Conservation (phyloP, 1,140 invertebrate species). For the Pachypeltis micranthus region DNA sequence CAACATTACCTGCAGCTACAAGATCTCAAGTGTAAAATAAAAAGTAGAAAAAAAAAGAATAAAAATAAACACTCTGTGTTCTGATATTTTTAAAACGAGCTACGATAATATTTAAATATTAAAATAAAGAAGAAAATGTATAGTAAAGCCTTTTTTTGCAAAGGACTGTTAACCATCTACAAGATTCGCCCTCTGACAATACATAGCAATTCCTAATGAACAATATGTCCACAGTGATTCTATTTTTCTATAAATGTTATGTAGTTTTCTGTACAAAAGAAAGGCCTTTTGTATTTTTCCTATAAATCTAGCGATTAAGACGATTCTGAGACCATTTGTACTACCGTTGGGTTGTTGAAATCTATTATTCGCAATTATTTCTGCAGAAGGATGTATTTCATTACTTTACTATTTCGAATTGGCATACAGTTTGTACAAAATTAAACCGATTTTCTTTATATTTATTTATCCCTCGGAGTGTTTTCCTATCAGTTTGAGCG, state of each 20-base stretch:
- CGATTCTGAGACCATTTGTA: slow-evolving; percentile 18
- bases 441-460: no score
- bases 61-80: no score
- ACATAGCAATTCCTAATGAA: neutral
- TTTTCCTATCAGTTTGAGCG: no score
- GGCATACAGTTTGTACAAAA: neutral
- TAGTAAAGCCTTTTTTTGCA: neutral
- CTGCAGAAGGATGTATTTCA: slow-evolving; percentile 14
- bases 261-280: slow-evolving; percentile 17
- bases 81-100: neutral
- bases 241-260: slow-evolving; percentile 21
- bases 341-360: slow-evolving; percentile 12
- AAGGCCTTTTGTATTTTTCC: slow-evolving; percentile 19
- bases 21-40: neutral
- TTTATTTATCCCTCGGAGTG: no score
- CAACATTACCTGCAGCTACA: neutral
- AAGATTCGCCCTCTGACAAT: neutral
- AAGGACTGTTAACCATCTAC: neutral
- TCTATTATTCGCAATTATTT: slow-evolving; percentile 12
- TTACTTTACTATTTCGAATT: slow-evolving; percentile 30
- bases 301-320: slow-evolving; percentile 10
- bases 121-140: neutral
- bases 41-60: no score
- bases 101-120: neutral
- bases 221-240: slow-evolving; percentile 8